Percentiles rank a stretch among this genome's conserved stretches.
Conservation (phyloP, 2,888 invertebrate species). For the Andrena flavipes region DNA sequence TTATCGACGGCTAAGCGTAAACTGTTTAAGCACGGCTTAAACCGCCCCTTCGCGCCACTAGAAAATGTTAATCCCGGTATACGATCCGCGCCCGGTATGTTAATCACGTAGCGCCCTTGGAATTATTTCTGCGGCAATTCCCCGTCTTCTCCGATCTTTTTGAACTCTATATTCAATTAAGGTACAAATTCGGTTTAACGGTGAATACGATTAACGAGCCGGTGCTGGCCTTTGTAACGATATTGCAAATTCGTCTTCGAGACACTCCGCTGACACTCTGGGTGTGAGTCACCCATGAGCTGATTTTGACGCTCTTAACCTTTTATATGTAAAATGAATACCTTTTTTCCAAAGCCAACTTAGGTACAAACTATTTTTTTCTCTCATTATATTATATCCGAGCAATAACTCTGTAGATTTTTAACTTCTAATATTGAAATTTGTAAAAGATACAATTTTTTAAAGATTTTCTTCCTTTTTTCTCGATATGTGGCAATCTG, state of each 20-base stretch:
- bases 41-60: background rate
- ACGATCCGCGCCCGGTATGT: slow-evolving; percentile 42
- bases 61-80: slow-evolving; percentile 46
- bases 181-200: slow-evolving; percentile 30
- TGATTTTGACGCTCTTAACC: no score
- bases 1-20: slow-evolving; percentile 52
- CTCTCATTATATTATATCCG: no score
- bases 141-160: background rate
- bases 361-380: no score
- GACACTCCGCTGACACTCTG: no score
- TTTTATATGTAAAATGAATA: no score
- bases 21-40: slow-evolving; percentile 35
- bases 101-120: slow-evolving; percentile 36
- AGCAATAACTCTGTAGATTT: no score
- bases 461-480: no score
- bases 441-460: no score
- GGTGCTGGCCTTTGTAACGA: background rate
- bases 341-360: no score
- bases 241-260: background rate
- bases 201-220: background rate
- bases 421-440: no score
- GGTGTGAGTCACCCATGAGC: no score
- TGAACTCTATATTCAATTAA: slow-evolving; percentile 12
- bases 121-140: slow-evolving; percentile 8
- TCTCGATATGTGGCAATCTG: no score